Evolutionary conservation across 2,888 invertebrate species (phyloP), one percentile per base, ranked within the genome.

Genomic region (Drosophila paracracens): DNA sequence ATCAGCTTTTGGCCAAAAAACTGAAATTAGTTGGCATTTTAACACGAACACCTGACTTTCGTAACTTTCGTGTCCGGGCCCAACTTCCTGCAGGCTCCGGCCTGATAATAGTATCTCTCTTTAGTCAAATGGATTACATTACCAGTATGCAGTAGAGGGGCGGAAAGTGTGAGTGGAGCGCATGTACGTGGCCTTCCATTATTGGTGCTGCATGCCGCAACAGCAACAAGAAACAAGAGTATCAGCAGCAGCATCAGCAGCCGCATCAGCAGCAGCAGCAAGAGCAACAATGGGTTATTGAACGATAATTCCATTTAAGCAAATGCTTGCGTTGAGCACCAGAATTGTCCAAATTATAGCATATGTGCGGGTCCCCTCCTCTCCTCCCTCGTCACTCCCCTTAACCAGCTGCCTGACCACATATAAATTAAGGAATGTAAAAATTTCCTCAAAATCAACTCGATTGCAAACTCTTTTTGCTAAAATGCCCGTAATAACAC

Each of bases 21-120:
- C 91, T 82, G 76, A 87, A 90, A 88, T 88, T 88, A 88, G 85
- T 89, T 88, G 82, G 86, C 89, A 89, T 89, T 86, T 91, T 88
- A 88, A 89, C 88, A 89, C 91, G 90, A 89, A 77, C 88, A 88
- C 88, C 91, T 89, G 91, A 89, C 79, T 73, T 82, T 33, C 33
- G 33, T 71, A 40, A 70, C 75, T 48, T 38, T 58, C 31, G 40
- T 65, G 56, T 62, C 73, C 38, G 54, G 64, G 48, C 35, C 35
- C 40, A 38, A 63, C 75, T 80, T 74, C 74, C 74, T 73, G 74
- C 72, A 75, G 77, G 71, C 82, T 74, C 73, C 74, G 65, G 50
- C 46, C 50, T 67, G 69, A 57, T 48, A 29, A 70, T 81, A 73
- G 85, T 72, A 74, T 89, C 78, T 80, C 78, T 76, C 76, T 80